phyloP scores from a whole-genome alignment of 2,797 vertebrate species.

The Pangasius mekongensis region DNA sequence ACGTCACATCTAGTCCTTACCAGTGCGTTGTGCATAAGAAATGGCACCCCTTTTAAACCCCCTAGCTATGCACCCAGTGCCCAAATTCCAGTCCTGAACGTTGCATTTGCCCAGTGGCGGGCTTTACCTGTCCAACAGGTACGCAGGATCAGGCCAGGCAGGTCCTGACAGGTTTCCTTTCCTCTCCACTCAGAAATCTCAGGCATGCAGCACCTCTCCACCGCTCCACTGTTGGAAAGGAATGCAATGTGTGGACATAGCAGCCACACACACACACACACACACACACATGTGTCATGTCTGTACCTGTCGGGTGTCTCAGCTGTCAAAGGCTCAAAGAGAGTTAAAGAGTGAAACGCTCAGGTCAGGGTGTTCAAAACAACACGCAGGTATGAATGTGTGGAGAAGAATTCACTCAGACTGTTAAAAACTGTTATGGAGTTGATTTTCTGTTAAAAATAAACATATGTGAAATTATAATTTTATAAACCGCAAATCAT shows the following conservation, averaged over 20 bases:
- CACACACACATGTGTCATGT: constrained; percentile 38
- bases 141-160: constrained; percentile 41
- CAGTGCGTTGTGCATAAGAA: neutral
- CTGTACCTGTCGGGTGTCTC: constrained; percentile 45
- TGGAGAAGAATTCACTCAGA: neutral
- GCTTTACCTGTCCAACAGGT: constrained; percentile 49
- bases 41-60: neutral
- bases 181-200: constrained; percentile 54
- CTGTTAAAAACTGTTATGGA: too few species aligned
- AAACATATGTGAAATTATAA: too few species aligned
- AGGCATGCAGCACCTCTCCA: constrained; percentile 50
- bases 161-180: constrained; percentile 53
- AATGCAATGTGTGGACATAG: constrained; percentile 35
- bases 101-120: constrained; percentile 11
- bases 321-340: constrained; percentile 29
- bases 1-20: neutral
- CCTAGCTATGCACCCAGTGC: constrained; percentile 35
- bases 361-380: neutral
- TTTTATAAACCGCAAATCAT: neutral
- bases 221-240: constrained; percentile 27
- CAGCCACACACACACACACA: constrained; percentile 19
- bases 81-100: constrained; percentile 49
- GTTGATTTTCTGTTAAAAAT: too few species aligned
- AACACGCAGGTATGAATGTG: neutral
- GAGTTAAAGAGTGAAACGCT: neutral